phyloP scores from a whole-genome alignment of 2,113 vertebrate genomes.

The Microcebus griseorufus region DNA sequence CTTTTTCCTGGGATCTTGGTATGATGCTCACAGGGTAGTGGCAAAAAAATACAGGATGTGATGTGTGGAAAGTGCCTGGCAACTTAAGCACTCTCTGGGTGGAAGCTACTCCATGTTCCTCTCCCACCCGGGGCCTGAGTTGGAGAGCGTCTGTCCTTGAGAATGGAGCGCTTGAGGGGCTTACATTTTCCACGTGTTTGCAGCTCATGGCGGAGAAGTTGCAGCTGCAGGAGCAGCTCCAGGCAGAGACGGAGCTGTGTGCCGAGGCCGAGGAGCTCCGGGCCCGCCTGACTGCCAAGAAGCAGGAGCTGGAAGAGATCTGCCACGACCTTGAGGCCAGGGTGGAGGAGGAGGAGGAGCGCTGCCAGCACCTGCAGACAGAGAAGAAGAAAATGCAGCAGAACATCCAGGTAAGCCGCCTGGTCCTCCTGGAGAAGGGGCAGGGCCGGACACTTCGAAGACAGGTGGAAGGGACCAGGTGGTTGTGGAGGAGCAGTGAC shows the following conservation, averaged over 20 bases:
- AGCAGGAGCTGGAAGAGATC: constrained; percentile 98
- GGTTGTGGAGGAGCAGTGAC: rapidly evolving
- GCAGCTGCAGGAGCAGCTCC: constrained; percentile 97
- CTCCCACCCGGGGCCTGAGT: rapidly evolving
- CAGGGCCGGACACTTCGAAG: not conserved
- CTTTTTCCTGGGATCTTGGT: not conserved
- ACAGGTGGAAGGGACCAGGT: rapidly evolving
- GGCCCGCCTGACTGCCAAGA: constrained; percentile 94
- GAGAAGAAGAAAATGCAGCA: constrained; percentile 99
- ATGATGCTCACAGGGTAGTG: rapidly evolving
- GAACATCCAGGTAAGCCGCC: constrained; percentile 89
- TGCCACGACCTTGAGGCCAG: constrained; percentile 97
- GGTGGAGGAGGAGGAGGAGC: constrained; percentile 97
- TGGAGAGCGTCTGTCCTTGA: rapidly evolving
- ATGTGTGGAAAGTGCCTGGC: not conserved
- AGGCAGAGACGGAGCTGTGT: constrained; percentile 97
- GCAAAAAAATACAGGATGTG: not conserved
- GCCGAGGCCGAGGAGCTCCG: constrained; percentile 98
- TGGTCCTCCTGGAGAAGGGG: rapidly evolving
- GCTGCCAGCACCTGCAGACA: constrained; percentile 89
- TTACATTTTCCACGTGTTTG: not conserved
- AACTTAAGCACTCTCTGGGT: too few species aligned
- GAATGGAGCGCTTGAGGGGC: not conserved
- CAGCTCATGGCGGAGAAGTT: constrained; percentile 94
- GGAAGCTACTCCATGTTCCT: not conserved